Percentiles rank a stretch among this genome's conserved stretches.
These are phyloP conservation scores for Clupea harengus DNA, from an alignment of 2,113 vertebrate species.

Conservation along the genomic window DNA sequence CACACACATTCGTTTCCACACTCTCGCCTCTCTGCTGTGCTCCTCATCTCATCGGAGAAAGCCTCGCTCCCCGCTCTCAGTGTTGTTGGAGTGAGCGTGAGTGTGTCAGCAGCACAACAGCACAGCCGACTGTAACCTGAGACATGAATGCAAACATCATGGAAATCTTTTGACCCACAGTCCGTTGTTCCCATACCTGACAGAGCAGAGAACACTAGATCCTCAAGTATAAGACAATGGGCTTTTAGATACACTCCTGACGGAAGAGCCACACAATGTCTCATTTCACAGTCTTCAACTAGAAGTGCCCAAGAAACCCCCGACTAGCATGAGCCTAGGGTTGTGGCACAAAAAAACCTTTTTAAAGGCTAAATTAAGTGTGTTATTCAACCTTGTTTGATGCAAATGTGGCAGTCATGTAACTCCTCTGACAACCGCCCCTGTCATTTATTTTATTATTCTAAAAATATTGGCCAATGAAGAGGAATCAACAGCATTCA, in stretches of 20 bases:
- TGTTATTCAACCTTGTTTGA: not conserved
- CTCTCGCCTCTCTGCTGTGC: not conserved
- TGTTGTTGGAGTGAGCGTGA: not conserved
- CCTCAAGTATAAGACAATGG: not conserved
- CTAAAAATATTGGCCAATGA: not conserved
- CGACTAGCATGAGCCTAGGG: not conserved
- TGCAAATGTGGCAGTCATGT: not conserved
- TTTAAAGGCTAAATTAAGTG: not conserved
- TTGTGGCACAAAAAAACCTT: not conserved
- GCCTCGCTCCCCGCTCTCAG: not conserved
- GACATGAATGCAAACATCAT: constrained; percentile 9
- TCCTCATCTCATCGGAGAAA: not conserved
- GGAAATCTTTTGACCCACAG: not conserved
- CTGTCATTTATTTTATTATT: not conserved
- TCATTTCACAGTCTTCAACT: constrained; percentile 2
- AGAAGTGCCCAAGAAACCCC: not conserved
- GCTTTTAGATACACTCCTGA: constrained; percentile 18
- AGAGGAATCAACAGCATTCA: not conserved
- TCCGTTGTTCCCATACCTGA: not conserved
- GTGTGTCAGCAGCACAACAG: constrained; percentile 10
- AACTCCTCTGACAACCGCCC: not conserved
- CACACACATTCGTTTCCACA: not conserved
- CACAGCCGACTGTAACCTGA: not conserved
- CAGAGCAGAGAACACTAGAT: not conserved
- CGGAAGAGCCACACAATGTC: not conserved